phyloP scores from a whole-genome alignment of 2,113 vertebrate species.

The Channa maculata region DNA sequence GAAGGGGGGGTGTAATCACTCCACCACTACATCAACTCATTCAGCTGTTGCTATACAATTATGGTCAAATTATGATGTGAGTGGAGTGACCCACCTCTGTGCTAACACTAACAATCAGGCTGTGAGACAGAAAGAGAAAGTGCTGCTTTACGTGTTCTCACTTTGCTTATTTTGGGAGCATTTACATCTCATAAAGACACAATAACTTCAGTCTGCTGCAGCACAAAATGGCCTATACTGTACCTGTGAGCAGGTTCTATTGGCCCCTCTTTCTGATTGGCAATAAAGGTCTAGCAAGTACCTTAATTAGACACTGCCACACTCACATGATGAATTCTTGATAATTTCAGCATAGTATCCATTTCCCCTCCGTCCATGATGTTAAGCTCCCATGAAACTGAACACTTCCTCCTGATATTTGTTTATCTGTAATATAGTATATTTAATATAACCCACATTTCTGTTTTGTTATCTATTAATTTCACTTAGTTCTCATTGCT shows the following conservation, averaged over 20 bases:
- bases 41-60: conserved; percentile 67
- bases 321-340: too few relatives aligned
- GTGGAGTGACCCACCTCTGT: not conserved
- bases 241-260: not conserved
- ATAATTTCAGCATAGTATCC: too few relatives aligned
- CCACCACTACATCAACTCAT: conserved; percentile 1
- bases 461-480: too few relatives aligned
- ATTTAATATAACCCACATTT: too few relatives aligned
- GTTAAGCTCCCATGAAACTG: too few relatives aligned
- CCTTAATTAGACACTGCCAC: too few relatives aligned
- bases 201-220: not conserved
- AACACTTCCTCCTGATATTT: too few relatives aligned
- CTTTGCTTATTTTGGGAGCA: not conserved
- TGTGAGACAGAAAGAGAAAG: not conserved
- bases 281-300: too few relatives aligned
- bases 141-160: not conserved
- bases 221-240: not conserved
- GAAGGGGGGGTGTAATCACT: not conserved
- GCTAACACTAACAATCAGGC: not conserved
- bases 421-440: too few relatives aligned
- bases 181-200: not conserved
- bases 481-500: too few relatives aligned
- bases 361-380: too few relatives aligned
- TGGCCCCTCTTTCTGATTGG: too few relatives aligned
- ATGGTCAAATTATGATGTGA: conserved; percentile 39